Conservation (phyloP, 2,888 invertebrate genomes). For the Monoplex corrugatus region DNA sequence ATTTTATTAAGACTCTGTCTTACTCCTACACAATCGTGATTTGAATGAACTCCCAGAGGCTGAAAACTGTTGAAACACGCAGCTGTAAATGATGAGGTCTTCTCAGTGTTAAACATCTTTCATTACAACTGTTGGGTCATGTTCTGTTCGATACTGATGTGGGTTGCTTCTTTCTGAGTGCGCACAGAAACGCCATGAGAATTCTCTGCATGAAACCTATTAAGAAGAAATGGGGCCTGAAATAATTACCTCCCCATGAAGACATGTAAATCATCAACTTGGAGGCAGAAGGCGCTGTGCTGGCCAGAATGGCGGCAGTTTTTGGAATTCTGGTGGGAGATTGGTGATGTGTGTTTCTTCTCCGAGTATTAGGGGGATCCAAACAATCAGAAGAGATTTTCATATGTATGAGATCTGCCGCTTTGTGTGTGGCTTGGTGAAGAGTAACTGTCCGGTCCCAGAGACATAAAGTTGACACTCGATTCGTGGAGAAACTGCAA, state of each 20-base stretch:
- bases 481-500: too few species aligned
- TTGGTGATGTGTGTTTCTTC: neutral
- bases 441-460: too few species aligned
- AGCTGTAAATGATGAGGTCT: neutral
- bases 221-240: conserved; percentile 7
- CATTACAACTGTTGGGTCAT: too few species aligned
- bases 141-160: too few species aligned
- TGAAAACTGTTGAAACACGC: too few species aligned
- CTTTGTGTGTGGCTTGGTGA: too few species aligned
- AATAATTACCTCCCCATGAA: conserved; percentile 16
- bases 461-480: neutral
- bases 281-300: neutral
- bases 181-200: conserved; percentile 13
- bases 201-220: conserved; percentile 32
- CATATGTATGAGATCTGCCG: neutral
- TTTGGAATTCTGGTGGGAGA: neutral
- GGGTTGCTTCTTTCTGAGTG: neutral
- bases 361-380: neutral
- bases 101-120: too few species aligned
- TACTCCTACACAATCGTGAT: too few species aligned
- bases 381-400: neutral
- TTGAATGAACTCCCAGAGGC: too few species aligned
- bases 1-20: too few species aligned
- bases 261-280: conserved; percentile 29
- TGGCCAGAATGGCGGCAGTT: neutral